Evolutionary conservation across 2,888 invertebrate species (phyloP).

Genomic region (Pocota personata): DNA sequence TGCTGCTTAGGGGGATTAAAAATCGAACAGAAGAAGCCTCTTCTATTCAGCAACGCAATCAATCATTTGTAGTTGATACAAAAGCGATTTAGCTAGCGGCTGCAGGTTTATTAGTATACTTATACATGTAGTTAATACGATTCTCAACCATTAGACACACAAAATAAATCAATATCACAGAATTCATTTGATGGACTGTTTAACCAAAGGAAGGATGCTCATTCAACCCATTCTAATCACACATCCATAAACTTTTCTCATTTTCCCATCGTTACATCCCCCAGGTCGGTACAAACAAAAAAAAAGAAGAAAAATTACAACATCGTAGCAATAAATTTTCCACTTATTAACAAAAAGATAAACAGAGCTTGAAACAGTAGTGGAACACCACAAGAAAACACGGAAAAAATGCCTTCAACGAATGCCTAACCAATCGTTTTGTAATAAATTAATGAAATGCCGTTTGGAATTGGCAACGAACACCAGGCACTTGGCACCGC

Average conservation of each 20-base stretch:
- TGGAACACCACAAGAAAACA: slow-evolving; percentile 45
- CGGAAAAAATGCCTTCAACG: slow-evolving; percentile 28
- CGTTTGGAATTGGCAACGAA: slow-evolving; percentile 20
- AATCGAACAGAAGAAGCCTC: too few species aligned
- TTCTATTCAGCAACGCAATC: too few species aligned
- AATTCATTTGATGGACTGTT: not conserved
- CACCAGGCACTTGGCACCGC: slow-evolving; percentile 12
- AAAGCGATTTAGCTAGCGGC: too few species aligned
- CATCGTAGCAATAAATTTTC: slow-evolving; percentile 70
- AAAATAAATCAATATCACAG: too few species aligned
- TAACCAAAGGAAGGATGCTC: not conserved
- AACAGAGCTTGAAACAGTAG: slow-evolving; percentile 19
- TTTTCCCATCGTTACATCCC: slow-evolving; percentile 56
- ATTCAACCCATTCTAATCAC: slow-evolving; percentile 17
- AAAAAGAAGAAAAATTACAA: slow-evolving; percentile 52
- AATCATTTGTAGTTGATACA: too few species aligned
- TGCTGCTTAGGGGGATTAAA: too few species aligned
- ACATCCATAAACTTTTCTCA: slow-evolving; percentile 34
- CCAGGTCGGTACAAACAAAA: slow-evolving; percentile 44
- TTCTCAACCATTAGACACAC: too few species aligned
- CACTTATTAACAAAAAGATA: slow-evolving; percentile 58
- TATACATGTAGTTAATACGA: too few species aligned
- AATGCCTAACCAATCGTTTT: slow-evolving; percentile 66
- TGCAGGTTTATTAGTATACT: too few species aligned
- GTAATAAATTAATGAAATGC: slow-evolving; percentile 71